A percentile compares a stretch with the other conserved stretches of the same genome.
Conservation (phyloP, 2,113 vertebrate species). For the Pongo abelii region DNA sequence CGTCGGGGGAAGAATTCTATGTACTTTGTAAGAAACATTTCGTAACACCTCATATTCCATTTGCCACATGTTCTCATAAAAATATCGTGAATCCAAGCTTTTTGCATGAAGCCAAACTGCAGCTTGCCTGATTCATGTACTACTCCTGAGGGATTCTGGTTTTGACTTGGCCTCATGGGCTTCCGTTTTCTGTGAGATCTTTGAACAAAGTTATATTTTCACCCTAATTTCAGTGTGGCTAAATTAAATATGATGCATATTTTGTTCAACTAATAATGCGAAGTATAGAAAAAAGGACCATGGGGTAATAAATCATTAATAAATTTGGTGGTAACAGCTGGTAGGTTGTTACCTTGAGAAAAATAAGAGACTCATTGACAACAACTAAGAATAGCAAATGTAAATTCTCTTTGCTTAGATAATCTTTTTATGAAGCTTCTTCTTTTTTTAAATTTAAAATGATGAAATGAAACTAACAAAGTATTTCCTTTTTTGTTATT, state of each 20-base stretch:
- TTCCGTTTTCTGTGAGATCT: background rate
- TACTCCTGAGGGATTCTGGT: background rate
- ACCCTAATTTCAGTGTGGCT: background rate
- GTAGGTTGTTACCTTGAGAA: background rate
- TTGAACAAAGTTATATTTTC: background rate
- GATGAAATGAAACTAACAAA: conserved; percentile 65
- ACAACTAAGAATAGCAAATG: conserved; percentile 28
- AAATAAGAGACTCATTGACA: background rate
- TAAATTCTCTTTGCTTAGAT: conserved; percentile 1
- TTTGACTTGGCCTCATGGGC: background rate
- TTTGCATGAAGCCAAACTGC: background rate
- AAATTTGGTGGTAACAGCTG: background rate
- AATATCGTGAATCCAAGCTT: background rate
- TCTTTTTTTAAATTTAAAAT: conserved; percentile 51
- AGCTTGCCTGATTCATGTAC: background rate
- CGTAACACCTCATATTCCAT: background rate
- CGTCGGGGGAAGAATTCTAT: background rate
- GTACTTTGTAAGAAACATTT: background rate
- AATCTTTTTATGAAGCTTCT: conserved; percentile 21
- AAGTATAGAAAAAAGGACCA: background rate
- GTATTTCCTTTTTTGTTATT: conserved; percentile 65
- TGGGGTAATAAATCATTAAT: background rate
- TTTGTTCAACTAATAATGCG: background rate
- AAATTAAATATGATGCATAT: background rate
- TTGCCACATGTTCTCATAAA: conserved; percentile 18